Conservation (phyloP, 2,113 vertebrate species). For the Crocuta crocuta region DNA sequence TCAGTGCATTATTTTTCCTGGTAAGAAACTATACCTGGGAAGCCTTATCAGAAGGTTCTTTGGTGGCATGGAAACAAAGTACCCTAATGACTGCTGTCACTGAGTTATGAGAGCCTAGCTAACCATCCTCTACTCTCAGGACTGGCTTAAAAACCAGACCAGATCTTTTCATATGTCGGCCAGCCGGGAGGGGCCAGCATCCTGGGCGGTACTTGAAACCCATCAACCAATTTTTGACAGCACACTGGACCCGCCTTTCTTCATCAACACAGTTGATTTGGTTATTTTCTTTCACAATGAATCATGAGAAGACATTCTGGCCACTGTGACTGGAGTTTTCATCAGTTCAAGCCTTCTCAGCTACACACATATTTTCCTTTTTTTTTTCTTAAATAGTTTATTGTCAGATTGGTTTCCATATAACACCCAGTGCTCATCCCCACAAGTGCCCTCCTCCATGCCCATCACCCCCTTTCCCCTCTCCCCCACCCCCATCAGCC, state of each 20-base stretch:
- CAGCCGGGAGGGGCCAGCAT: neutral
- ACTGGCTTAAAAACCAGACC: neutral
- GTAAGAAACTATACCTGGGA: neutral
- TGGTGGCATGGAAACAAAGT: neutral
- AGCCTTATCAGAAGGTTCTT: neutral
- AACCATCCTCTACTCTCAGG: neutral
- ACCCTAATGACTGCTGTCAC: neutral
- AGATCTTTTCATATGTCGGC: neutral
- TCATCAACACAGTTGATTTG: neutral
- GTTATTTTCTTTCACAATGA: slow-evolving; percentile 23
- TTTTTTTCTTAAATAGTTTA: too few species aligned
- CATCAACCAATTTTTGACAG: neutral
- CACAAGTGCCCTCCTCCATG: too few species aligned
- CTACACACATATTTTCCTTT: neutral
- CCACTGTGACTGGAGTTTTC: neutral
- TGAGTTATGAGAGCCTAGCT: neutral
- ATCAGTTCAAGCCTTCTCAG: neutral
- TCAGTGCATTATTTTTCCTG: neutral
- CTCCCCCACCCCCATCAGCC: too few species aligned
- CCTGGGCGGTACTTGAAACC: neutral
- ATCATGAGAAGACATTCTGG: neutral
- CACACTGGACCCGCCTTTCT: neutral
- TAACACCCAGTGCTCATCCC: too few species aligned
- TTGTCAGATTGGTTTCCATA: too few species aligned
- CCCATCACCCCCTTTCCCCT: too few species aligned